A percentile compares a stretch with the other conserved stretches of the same genome.
phyloP scores from a whole-genome alignment of 2,113 vertebrate species.

The Athene cunicularia region DNA sequence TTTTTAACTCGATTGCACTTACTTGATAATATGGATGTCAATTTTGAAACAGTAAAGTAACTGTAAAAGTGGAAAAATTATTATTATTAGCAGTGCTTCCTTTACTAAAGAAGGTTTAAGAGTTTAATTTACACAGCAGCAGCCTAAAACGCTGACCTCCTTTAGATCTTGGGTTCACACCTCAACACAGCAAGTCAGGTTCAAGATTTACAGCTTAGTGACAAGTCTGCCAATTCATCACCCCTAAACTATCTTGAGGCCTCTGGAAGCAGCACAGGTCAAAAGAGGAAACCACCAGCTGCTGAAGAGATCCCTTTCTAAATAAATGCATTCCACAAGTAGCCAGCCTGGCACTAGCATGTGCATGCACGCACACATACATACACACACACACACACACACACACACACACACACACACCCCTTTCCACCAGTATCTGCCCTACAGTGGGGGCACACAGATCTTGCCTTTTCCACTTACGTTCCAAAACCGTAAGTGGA shows the following conservation, averaged over 20 bases:
- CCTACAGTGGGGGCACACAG: not conserved
- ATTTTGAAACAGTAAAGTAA: not conserved
- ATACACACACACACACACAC: no score
- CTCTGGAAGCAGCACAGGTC: conserved; percentile 24
- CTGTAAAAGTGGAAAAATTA: not conserved
- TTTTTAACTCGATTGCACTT: not conserved
- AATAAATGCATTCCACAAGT: conserved; percentile 27
- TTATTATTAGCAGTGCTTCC: not conserved
- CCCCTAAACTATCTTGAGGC: conserved; percentile 21
- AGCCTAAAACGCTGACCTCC: not conserved
- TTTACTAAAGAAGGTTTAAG: not conserved
- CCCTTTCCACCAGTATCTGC: not conserved
- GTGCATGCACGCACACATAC: no score
- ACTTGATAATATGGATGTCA: not conserved
- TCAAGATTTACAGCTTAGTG: conserved; percentile 56
- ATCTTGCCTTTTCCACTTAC: not conserved
- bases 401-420: no score
- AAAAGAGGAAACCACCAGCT: conserved; percentile 46
- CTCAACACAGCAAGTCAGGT: conserved; percentile 23
- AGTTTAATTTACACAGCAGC: not conserved
- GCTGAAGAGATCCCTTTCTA: conserved; percentile 40
- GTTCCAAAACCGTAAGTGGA: not conserved
- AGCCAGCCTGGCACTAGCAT: not conserved
- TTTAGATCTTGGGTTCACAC: conserved; percentile 7
- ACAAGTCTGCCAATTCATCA: conserved; percentile 63